Evolutionary conservation across 2,797 vertebrate species (phyloP).

Genomic region (Pogoniulus pusillus): DNA sequence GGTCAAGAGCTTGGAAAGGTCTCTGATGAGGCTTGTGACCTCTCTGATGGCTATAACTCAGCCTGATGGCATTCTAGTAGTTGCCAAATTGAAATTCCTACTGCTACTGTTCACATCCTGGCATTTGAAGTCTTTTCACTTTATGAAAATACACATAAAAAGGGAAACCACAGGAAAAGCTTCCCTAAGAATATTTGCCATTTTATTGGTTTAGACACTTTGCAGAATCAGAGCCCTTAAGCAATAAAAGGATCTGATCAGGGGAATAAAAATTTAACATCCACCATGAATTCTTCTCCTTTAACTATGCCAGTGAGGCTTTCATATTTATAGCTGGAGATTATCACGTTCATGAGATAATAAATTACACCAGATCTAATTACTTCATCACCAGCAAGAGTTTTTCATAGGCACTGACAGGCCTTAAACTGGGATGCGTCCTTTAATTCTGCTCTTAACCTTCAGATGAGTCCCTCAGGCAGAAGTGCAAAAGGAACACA

Average conservation of each 20-base stretch:
- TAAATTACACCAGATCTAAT: constrained; percentile 72
- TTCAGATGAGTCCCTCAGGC: constrained; percentile 40
- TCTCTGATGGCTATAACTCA: neutral
- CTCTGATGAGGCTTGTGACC: neutral
- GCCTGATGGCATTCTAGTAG: neutral
- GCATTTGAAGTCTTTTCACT: neutral
- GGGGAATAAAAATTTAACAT: constrained; percentile 61
- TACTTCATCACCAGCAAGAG: constrained; percentile 68
- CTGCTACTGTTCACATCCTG: neutral
- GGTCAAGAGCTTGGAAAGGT: neutral
- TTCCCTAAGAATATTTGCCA: constrained; percentile 52
- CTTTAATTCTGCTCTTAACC: constrained; percentile 63
- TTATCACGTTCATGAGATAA: constrained; percentile 62
- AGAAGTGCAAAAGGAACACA: neutral
- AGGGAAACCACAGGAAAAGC: constrained; percentile 24
- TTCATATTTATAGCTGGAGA: constrained; percentile 73
- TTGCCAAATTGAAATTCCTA: neutral
- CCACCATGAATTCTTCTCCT: constrained; percentile 57
- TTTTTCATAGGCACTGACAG: constrained; percentile 65
- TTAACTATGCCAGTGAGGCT: constrained; percentile 46
- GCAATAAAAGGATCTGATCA: constrained; percentile 57
- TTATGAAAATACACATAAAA: constrained; percentile 36
- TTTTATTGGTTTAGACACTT: constrained; percentile 60
- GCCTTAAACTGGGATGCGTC: constrained; percentile 60
- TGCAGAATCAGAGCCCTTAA: constrained; percentile 40